Evolutionary conservation across 1,140 invertebrate genomes (phyloP).

Genomic region (Metopolophium dirhodum): DNA sequence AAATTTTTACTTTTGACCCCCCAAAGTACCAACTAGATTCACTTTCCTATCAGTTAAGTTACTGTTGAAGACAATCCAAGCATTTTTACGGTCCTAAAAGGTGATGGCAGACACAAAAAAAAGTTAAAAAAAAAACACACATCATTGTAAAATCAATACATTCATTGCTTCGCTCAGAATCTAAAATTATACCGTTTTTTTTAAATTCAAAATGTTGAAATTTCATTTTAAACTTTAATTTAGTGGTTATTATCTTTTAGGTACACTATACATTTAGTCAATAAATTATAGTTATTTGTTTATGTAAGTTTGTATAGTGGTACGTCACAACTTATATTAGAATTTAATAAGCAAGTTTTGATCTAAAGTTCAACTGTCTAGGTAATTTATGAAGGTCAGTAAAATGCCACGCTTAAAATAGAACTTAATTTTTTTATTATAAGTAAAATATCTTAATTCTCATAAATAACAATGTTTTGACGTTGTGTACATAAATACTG

Average conservation of each 20-base stretch:
- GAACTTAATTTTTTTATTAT: not conserved
- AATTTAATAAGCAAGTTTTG: not conserved
- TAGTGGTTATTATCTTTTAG: not conserved
- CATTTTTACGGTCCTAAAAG: too few relatives aligned
- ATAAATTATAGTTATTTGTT: not conserved
- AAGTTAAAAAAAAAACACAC: too few relatives aligned
- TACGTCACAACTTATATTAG: not conserved
- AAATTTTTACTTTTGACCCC: too few relatives aligned
- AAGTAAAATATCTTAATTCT: not conserved
- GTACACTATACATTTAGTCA: not conserved
- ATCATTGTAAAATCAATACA: too few relatives aligned
- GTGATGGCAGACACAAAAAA: too few relatives aligned
- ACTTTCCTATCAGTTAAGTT: too few relatives aligned
- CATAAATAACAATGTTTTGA: not conserved
- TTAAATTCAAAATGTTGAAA: not conserved
- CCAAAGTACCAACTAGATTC: too few relatives aligned
- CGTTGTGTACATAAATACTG: not conserved
- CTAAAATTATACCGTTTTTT: not conserved
- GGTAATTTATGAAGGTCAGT: conserved; percentile 37
- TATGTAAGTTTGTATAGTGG: not conserved
- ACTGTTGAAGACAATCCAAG: too few relatives aligned
- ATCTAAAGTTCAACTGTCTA: not conserved
- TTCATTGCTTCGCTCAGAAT: too few relatives aligned
- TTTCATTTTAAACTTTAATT: not conserved
- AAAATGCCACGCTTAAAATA: not conserved